Evolutionary conservation across 2,113 vertebrate species (phyloP), one percentile per base, ranked within the genome.

Genomic region (Elephantulus edwardii): DNA sequence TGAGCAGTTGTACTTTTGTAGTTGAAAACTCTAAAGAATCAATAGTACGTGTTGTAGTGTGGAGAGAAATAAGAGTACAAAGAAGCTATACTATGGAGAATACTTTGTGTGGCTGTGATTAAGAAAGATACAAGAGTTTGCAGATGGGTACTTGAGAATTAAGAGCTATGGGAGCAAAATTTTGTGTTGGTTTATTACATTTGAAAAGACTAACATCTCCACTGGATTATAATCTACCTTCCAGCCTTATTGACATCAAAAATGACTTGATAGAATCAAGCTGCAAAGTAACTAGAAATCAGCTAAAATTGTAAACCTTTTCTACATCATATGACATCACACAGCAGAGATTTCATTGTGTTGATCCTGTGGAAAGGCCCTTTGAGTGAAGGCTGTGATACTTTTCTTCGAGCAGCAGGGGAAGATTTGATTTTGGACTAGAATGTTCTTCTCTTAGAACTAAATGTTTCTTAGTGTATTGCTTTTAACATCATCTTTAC

Each of bases 31-130:
- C 99, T 71, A 99, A 99, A 95, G 99, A 99, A 95, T 98, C 99
- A 28, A 99, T 99, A 3, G 99, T 99, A 0, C 98, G 99, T 0
- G 99, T 99, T 82, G 99, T 99, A 74, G 99, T 99, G 5, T 99
- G 99, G 99, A 97, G 98, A 93, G 99, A 99, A 96, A 99, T 99
- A 68, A 99, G 99, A 58, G 99, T 99, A 14, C 98, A 99, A 60
- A 98, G 98, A 93, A 99, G 99, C 96, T 99, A 99, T 80, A 99
- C 99, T 82, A 99, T 99, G 99, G 99, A 99, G 97, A 99, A 99
- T 95, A 99, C 99, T 0, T 97, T 99, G 77, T 99, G 99, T 93
- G 99, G 99, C 60, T 99, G 99, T 92, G 99, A 99, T 96, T 99
- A 99, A 96, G 99, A 99, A 48, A 99, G 98, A 97, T 99, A 99